Percentiles rank a stretch among this genome's conserved stretches.
phyloP scores from a whole-genome alignment of 2,888 invertebrate genomes.

The Amblyteles armatorius region DNA sequence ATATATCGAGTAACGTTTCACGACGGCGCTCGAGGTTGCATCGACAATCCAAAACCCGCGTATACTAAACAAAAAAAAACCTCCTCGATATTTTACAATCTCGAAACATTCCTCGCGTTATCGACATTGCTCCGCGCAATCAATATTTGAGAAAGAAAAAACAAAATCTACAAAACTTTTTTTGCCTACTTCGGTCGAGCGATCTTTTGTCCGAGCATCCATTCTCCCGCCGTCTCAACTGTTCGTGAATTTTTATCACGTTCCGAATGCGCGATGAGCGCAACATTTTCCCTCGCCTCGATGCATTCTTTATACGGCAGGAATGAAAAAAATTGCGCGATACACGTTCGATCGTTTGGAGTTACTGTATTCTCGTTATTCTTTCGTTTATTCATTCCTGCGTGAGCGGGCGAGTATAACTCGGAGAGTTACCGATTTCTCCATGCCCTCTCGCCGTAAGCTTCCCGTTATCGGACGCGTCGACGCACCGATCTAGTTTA shows the following conservation, averaged over 20 bases:
- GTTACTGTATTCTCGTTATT: neutral
- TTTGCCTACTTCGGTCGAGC: neutral
- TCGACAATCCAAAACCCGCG: neutral
- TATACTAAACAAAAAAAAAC: neutral
- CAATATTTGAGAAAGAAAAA: neutral
- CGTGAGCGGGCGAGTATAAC: neutral
- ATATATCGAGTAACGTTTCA: too few species aligned
- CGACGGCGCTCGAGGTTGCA: neutral
- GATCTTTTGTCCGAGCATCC: neutral
- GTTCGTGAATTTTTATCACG: slow-evolving; percentile 40
- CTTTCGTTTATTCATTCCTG: neutral
- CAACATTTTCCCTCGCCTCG: neutral
- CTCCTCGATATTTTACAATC: neutral
- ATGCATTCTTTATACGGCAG: slow-evolving; percentile 6
- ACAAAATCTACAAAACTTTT: neutral
- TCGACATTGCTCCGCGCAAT: neutral
- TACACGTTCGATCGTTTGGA: neutral
- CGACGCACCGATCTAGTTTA: neutral
- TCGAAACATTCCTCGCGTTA: neutral
- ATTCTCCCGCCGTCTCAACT: neutral
- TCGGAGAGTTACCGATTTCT: neutral
- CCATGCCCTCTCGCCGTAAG: neutral
- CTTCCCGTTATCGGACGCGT: neutral
- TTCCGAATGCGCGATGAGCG: neutral
- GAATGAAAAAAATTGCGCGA: neutral